Conservation (phyloP, 2,113 vertebrate genomes). For the Lanius collurio region DNA sequence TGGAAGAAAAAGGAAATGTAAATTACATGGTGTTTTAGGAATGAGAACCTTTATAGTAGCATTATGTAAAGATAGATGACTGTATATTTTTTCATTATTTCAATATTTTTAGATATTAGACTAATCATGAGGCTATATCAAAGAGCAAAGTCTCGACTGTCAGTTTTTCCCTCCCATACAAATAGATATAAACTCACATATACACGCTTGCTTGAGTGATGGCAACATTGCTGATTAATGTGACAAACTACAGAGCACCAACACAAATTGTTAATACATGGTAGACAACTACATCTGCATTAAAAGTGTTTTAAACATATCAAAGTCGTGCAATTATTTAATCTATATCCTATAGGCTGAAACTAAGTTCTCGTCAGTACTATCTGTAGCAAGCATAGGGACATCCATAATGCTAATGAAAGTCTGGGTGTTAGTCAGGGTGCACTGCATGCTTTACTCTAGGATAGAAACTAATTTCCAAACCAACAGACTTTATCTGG, state of each 20-base stretch:
- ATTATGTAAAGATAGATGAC: not conserved
- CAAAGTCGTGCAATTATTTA: not conserved
- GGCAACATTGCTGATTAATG: not conserved
- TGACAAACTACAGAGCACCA: not conserved
- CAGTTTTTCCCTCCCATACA: not conserved
- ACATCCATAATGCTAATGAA: not conserved
- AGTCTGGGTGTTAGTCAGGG: not conserved
- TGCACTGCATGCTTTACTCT: not conserved
- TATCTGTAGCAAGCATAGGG: too few relatives aligned
- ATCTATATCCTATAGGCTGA: not conserved
- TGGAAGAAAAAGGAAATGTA: not conserved
- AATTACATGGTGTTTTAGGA: not conserved
- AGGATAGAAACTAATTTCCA: not conserved
- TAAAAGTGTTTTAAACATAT: not conserved
- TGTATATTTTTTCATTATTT: not conserved
- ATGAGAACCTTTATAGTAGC: not conserved
- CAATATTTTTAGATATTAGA: not conserved
- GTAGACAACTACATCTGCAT: not conserved
- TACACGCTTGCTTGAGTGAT: accelerated
- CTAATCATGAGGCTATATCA: not conserved
- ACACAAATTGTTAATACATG: not conserved
- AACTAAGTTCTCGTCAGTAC: not conserved
- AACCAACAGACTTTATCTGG: not conserved
- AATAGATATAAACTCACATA: not conserved
- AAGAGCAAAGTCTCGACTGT: not conserved